Conservation (phyloP, 2,888 invertebrate species). For the Zaprionus bogoriensis region DNA sequence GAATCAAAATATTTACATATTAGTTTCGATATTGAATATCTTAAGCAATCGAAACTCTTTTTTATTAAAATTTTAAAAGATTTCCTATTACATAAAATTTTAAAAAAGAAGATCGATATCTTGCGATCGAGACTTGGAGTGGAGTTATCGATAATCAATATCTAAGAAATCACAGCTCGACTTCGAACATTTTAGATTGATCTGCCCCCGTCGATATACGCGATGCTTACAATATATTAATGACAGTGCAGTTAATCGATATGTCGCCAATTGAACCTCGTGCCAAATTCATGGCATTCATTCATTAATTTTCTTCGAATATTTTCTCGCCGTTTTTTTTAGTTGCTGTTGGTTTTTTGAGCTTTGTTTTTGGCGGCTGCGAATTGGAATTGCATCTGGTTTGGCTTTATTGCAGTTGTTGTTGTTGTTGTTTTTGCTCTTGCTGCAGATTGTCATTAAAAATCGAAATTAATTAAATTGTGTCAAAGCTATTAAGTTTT, state of each 20-base stretch:
- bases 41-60: no score
- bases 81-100: no score
- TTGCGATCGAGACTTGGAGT: no score
- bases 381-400: slow-evolving; percentile 16
- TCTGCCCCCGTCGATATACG: no score
- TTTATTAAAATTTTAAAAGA: no score
- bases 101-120: no score
- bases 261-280: slow-evolving; percentile 2
- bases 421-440: background rate
- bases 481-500: slow-evolving; percentile 58
- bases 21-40: no score
- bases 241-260: background rate
- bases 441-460: slow-evolving; percentile 29
- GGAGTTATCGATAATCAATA: no score
- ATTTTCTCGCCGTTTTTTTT: background rate
- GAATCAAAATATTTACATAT: no score
- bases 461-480: slow-evolving; percentile 65
- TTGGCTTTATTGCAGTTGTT: slow-evolving; percentile 8
- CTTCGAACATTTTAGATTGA: no score
- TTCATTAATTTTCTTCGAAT: slow-evolving; percentile 1
- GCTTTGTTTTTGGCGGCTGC: background rate
- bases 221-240: background rate
- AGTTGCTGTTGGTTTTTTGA: background rate
- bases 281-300: background rate
- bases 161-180: no score